phyloP scores from a whole-genome alignment of 2,113 vertebrate genomes.

The Nothocercus nigrocapillus region DNA sequence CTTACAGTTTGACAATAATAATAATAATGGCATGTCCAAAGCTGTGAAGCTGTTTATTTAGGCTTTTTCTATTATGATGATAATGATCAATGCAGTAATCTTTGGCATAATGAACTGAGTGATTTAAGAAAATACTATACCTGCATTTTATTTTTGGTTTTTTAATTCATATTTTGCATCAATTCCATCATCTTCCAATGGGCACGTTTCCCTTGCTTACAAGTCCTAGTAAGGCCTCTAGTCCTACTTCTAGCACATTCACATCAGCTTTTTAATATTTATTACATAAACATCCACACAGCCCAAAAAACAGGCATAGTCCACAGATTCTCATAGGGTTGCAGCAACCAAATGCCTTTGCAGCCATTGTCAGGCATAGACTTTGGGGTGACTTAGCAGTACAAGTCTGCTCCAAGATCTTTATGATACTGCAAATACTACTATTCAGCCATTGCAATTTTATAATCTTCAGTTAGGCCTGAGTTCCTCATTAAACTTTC shows the following conservation, averaged over 20 bases:
- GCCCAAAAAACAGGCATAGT: not conserved
- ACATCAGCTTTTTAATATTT: not conserved
- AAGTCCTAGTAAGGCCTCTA: not conserved
- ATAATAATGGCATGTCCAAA: not conserved
- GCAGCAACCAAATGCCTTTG: not conserved
- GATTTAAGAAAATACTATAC: not conserved
- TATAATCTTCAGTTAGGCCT: not conserved
- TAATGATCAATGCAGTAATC: not conserved
- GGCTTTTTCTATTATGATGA: not conserved
- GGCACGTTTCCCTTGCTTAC: not conserved
- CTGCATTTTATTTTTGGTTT: not conserved
- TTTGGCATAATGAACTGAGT: not conserved
- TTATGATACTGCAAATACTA: not conserved
- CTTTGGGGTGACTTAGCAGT: not conserved
- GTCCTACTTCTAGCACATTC: not conserved
- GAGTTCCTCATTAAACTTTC: not conserved
- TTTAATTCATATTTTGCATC: fast-evolving
- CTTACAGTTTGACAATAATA: not conserved
- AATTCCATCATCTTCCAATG: not conserved
- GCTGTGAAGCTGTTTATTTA: not conserved
- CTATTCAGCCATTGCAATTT: not conserved
- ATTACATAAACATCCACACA: not conserved
- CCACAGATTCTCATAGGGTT: not conserved
- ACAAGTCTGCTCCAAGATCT: not conserved
- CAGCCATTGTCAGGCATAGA: not conserved